Evolutionary conservation across 2,797 vertebrate species (phyloP).

Genomic region (Sebastes oblongus): DNA sequence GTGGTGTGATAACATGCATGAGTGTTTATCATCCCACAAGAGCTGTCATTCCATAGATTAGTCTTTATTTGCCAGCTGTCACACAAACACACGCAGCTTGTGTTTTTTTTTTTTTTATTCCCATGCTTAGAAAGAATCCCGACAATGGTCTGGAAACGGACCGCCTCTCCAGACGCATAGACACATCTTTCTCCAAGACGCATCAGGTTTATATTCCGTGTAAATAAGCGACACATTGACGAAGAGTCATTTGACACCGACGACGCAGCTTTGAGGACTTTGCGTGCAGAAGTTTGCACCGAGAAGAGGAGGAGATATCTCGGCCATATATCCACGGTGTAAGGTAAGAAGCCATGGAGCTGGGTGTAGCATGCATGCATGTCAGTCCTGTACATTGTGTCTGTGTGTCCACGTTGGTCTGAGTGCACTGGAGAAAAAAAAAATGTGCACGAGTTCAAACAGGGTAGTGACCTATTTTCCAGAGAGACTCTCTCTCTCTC

Average conservation of each 20-base stretch:
- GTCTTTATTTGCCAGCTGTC: slow-evolving; percentile 57
- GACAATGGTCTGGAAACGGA: slow-evolving; percentile 77
- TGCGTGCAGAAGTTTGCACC: slow-evolving; percentile 76
- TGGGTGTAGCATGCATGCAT: slow-evolving; percentile 29
- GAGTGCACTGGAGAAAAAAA: not conserved
- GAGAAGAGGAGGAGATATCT: slow-evolving; percentile 56
- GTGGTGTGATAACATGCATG: slow-evolving; percentile 49
- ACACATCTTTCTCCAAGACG: slow-evolving; percentile 45
- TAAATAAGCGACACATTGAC: slow-evolving; percentile 44
- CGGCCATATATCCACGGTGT: slow-evolving; percentile 63
- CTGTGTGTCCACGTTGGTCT: slow-evolving; percentile 26
- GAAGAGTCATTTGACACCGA: slow-evolving; percentile 54
- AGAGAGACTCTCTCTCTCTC: slow-evolving; percentile 9
- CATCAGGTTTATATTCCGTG: slow-evolving; percentile 44
- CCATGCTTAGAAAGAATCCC: slow-evolving; percentile 56
- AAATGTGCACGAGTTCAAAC: slow-evolving; percentile 56
- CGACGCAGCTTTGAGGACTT: slow-evolving; percentile 55
- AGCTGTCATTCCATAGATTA: slow-evolving; percentile 45
- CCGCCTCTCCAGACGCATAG: slow-evolving; percentile 70
- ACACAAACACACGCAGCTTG: slow-evolving; percentile 25
- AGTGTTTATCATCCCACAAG: slow-evolving; percentile 35
- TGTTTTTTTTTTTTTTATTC: slow-evolving; percentile 33
- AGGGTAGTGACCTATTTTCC: slow-evolving; percentile 76
- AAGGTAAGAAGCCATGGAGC: slow-evolving; percentile 74
- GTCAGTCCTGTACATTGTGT: slow-evolving; percentile 16